phyloP scores from a whole-genome alignment of 1,140 invertebrate genomes.

The Musca domestica region DNA sequence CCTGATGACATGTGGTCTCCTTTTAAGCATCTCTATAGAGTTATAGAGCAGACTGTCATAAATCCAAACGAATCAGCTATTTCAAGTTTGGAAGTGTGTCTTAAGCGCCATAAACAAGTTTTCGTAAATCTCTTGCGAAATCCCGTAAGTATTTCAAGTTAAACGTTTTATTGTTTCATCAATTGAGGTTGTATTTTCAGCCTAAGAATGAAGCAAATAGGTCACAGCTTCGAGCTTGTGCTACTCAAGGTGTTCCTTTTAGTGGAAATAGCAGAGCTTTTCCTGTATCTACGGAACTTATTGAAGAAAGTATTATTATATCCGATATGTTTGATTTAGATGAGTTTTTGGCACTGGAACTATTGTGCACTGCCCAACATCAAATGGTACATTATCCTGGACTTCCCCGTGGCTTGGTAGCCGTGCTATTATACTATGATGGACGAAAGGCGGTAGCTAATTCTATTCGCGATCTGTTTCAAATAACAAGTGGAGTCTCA shows the following conservation, averaged over 20 bases:
- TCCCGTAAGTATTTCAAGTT: slow-evolving; percentile 65
- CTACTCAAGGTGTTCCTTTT: slow-evolving; percentile 75
- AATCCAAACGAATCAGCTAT: slow-evolving; percentile 64
- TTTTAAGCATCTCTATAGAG: slow-evolving; percentile 74
- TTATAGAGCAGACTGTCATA: slow-evolving; percentile 71
- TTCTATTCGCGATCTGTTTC: slow-evolving; percentile 77
- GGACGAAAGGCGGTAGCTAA: slow-evolving; percentile 77
- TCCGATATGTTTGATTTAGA: slow-evolving; percentile 95
- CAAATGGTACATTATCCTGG: slow-evolving; percentile 84
- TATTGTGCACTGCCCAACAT: slow-evolving; percentile 86
- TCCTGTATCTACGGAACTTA: slow-evolving; percentile 77
- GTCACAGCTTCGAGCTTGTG: slow-evolving; percentile 76
- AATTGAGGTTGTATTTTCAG: slow-evolving; percentile 42
- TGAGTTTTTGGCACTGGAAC: slow-evolving; percentile 84
- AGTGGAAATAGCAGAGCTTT: slow-evolving; percentile 73
- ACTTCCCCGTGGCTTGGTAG: slow-evolving; percentile 83
- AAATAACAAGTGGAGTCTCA: slow-evolving; percentile 74
- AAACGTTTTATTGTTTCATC: not conserved
- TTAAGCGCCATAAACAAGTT: slow-evolving; percentile 81
- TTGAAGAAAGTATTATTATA: slow-evolving; percentile 87
- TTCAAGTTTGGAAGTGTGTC: slow-evolving; percentile 74
- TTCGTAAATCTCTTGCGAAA: slow-evolving; percentile 86
- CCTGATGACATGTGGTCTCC: slow-evolving; percentile 82
- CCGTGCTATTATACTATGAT: slow-evolving; percentile 91
- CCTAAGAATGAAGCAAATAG: slow-evolving; percentile 75